Base-by-base conservation (phyloP, 2,888 invertebrate species). In the Leptinotarsa haldemani region DNA sequence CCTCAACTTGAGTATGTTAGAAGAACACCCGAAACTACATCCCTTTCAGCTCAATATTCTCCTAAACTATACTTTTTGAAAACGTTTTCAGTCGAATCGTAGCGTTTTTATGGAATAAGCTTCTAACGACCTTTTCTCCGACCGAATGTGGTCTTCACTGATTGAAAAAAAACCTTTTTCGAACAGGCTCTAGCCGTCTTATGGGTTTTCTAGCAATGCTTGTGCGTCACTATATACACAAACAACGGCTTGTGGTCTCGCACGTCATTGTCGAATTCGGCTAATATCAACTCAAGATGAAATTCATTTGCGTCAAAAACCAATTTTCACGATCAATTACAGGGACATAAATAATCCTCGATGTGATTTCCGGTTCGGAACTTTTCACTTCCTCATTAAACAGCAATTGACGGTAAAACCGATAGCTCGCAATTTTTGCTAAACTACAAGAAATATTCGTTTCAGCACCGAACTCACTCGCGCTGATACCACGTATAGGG, bases 341-440 rank as follows among this genome's bases (percentile, higher is more conserved):
- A 64, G n/a, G 61, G 16, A 40, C 61, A 40, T 30, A 61, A 25
- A 61, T 61, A 61, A 61, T 30, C 61, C 48, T 40, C 48, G 50
- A 64, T 69, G 48, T 70, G 68, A 67, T 68, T 68, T 20, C 61
- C 56, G 70, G 63, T 66, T 58, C 15, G 25, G 64, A 73, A 76
- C 76, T 66, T 74, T 74, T 65, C 70, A 52, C 68, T 61, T 73
- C 64, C 70, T 73, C 75, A 70, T 77, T 75, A 75, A 68, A 65
- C 68, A 72, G 53, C 67, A 66, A 77, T 77, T 71, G 75, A 77
- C 74, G 65, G 66, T 68, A 65, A 74, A 75, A 73, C 75, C 75
- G 74, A 77, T 73, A 77, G 73, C 74, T 70, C 53, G 61, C 56
- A 73, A 74, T 74, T 77, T 75, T 77, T 74, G 67, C 70, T 18